A percentile compares a stretch with the other conserved stretches of the same genome.
Conservation (phyloP, 2,888 invertebrate genomes). For the Agonopterix subpropinquella region DNA sequence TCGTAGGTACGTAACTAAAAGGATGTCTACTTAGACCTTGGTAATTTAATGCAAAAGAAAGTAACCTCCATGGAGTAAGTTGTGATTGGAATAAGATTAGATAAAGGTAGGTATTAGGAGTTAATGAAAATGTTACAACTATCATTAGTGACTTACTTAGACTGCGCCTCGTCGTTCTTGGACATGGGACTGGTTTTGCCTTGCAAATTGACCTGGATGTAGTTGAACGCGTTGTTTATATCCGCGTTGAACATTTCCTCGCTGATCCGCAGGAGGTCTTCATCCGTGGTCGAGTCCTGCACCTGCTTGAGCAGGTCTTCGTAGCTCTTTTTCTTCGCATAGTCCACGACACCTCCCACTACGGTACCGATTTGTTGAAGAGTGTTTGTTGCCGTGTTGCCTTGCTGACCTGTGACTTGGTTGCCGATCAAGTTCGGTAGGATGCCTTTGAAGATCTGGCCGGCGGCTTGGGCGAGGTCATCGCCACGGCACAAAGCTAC, state of each 20-base stretch:
- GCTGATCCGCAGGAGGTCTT: slow-evolving; percentile 80
- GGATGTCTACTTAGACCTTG: background rate
- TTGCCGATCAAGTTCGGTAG: slow-evolving; percentile 59
- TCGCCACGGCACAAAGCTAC: slow-evolving; percentile 47
- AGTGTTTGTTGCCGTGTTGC: slow-evolving; percentile 58
- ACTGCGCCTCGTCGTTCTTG: slow-evolving; percentile 81
- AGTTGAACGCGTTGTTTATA: slow-evolving; percentile 82
- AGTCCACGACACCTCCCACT: slow-evolving; percentile 67
- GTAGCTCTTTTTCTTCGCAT: slow-evolving; percentile 66
- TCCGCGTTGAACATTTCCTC: slow-evolving; percentile 85
- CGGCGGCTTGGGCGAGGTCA: slow-evolving; percentile 57
- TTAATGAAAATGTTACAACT: slow-evolving; percentile 7
- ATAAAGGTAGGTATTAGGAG: slow-evolving; percentile 8
- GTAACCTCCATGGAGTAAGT: too few relatives aligned
- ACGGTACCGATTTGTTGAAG: slow-evolving; percentile 62
- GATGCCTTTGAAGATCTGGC: slow-evolving; percentile 64
- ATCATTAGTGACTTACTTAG: slow-evolving; percentile 76
- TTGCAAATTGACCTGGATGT: slow-evolving; percentile 83
- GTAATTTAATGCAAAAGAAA: too few relatives aligned
- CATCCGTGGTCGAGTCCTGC: slow-evolving; percentile 76
- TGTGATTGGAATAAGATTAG: background rate
- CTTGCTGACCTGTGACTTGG: slow-evolving; percentile 52
- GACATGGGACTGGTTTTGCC: slow-evolving; percentile 83
- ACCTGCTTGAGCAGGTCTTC: slow-evolving; percentile 59
- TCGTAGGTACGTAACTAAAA: background rate